Evolutionary conservation across 2,888 invertebrate genomes (phyloP).

Genomic region (Eristalis tenax): DNA sequence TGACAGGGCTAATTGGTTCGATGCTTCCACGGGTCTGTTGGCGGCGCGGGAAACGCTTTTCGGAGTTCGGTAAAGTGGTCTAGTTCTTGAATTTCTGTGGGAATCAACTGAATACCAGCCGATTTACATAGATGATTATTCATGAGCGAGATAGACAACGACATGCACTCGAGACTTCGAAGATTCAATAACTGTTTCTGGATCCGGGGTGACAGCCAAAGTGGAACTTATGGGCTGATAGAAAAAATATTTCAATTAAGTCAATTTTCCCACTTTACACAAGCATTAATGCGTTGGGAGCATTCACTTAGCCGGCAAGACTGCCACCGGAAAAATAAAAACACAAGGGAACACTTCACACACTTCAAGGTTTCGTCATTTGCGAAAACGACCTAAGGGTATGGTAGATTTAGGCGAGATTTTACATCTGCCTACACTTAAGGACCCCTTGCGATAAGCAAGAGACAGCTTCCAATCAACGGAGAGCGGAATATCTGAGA

Average conservation of each 20-base stretch:
- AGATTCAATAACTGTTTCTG: background rate
- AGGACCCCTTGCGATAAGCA: too few species aligned
- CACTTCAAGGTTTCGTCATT: too few species aligned
- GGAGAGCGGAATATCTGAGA: too few species aligned
- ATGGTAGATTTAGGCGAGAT: too few species aligned
- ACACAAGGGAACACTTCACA: too few species aligned
- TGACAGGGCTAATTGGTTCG: conserved; percentile 48
- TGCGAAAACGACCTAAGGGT: too few species aligned
- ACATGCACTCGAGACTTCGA: background rate
- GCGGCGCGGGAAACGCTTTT: background rate
- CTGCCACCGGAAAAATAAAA: background rate
- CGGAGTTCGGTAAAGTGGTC: conserved; percentile 3
- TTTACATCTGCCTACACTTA: too few species aligned
- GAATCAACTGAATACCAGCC: conserved; percentile 9
- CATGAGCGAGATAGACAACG: conserved; percentile 2
- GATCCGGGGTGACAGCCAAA: background rate
- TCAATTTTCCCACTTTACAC: background rate
- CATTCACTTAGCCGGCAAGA: background rate
- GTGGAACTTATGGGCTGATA: background rate
- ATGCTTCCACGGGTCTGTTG: background rate
- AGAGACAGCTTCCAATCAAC: too few species aligned
- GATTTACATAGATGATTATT: conserved; percentile 47
- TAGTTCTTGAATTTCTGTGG: conserved; percentile 18
- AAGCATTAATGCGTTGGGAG: background rate
- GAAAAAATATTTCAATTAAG: background rate